Evolutionary conservation across 2,113 vertebrate genomes (phyloP), one percentile per base, ranked within the genome.

Genomic region (Eleginops maclovinus): DNA sequence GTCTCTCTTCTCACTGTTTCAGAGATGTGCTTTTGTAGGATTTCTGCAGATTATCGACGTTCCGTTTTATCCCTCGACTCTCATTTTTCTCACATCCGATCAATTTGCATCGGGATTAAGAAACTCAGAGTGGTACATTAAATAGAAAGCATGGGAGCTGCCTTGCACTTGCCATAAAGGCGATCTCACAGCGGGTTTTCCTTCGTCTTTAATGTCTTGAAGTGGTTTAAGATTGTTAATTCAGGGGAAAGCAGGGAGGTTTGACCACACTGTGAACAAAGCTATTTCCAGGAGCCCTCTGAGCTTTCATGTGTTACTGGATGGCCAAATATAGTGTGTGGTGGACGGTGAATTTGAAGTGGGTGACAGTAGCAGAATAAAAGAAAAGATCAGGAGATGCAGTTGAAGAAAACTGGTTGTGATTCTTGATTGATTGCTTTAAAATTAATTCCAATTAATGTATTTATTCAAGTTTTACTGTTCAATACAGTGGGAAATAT

Each of bases 1-100:
- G 36, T 46, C 21, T 22, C 21, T 41, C 2, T 21, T 55, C 44
- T 26, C 61, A 13, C 24, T 64, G 40, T 31, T 21, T 22, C 47
- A 22, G n/a, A 67, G 49, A 24, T 36, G 7, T 36, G 47, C 12
- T 44, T 13, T 2, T 75, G 21, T n/a, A 62, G 31, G 41, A 55
- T 54, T 58, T 15, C 10, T 64, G 21, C 12, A 73, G 55, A 43
- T 49, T 53, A 26, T 46, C 16, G 60, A 71, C 60, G 22, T 19
- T 65, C 41, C 21, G n/a, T 50, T 46, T 75, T 1, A 59, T 71
- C 50, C 50, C 60, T 26, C 49, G 1, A 0, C 36, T 47, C 69
- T 47, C 15, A 19, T 71, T 72, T n/a, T 53, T 40, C 66, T 72
- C 50, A 4, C 2, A 24, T 53, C 40, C 12, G 49, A 78, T 75